Evolutionary conservation across 2,113 vertebrate species (phyloP).

Genomic region (Petrocephalus zakoni): DNA sequence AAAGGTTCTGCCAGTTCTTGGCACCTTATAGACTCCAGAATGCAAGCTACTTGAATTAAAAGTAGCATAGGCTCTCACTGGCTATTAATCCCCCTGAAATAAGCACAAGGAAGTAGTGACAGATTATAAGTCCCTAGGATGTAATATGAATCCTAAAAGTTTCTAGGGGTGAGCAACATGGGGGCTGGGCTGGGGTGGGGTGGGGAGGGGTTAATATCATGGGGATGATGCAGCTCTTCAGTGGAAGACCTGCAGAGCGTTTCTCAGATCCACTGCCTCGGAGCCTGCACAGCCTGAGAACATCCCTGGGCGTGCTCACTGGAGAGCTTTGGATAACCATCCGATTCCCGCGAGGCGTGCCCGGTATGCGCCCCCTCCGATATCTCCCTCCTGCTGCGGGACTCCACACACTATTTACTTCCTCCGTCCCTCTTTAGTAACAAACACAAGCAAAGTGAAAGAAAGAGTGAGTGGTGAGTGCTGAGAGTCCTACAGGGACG

Average conservation of each 20-base stretch:
- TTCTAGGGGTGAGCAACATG: neutral
- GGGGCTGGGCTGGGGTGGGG: neutral
- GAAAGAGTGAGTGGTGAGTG: neutral
- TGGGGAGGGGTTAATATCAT: neutral
- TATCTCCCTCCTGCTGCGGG: slow-evolving; percentile 33
- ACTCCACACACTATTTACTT: slow-evolving; percentile 26
- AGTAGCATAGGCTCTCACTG: neutral
- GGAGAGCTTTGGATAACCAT: slow-evolving; percentile 30
- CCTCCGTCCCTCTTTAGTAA: slow-evolving; percentile 25
- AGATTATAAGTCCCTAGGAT: neutral
- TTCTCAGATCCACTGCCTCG: slow-evolving; percentile 20
- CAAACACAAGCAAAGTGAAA: slow-evolving; percentile 17
- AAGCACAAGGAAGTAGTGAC: neutral
- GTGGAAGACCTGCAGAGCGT: neutral
- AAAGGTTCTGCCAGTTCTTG: neutral
- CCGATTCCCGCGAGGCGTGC: slow-evolving; percentile 35
- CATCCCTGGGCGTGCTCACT: slow-evolving; percentile 32
- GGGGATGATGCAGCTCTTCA: neutral
- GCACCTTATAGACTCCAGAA: neutral
- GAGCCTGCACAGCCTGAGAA: slow-evolving; percentile 35
- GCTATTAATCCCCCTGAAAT: neutral
- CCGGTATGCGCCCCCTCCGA: slow-evolving; percentile 35
- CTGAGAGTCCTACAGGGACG: neutral
- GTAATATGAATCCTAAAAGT: neutral
- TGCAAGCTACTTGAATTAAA: neutral